Evolutionary conservation across 2,888 invertebrate species (phyloP).

Genomic region (Vesta saturnalis): DNA sequence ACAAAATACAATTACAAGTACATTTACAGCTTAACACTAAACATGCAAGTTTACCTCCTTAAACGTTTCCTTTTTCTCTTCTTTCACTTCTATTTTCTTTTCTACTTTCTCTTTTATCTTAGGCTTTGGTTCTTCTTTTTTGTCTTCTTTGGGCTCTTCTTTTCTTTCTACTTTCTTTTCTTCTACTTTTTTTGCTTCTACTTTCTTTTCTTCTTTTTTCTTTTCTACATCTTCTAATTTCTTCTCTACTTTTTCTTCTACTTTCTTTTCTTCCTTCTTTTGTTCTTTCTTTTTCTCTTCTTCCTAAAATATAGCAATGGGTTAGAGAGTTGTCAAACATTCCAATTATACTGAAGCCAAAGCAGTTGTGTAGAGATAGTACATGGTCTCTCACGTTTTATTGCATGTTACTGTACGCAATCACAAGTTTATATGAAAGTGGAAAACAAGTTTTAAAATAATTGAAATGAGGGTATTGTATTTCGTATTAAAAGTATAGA

Average conservation of each 20-base stretch:
- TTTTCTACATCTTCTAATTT: conserved; percentile 45
- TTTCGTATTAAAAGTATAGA: neutral
- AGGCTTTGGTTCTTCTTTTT: conserved; percentile 49
- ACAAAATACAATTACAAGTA: conserved; percentile 21
- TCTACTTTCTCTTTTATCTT: conserved; percentile 50
- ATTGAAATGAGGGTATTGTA: conserved; percentile 19
- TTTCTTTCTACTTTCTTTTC: conserved; percentile 51
- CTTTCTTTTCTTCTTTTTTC: conserved; percentile 40
- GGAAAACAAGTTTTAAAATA: too few relatives aligned
- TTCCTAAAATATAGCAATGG: neutral
- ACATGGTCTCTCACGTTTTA: too few relatives aligned
- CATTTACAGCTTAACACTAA: conserved; percentile 5
- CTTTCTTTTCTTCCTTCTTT: conserved; percentile 61
- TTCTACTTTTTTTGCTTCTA: conserved; percentile 55
- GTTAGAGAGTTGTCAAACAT: too few relatives aligned
- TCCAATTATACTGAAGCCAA: too few relatives aligned
- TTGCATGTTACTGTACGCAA: too few relatives aligned
- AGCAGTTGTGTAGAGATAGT: too few relatives aligned
- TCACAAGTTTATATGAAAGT: too few relatives aligned
- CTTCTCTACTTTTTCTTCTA: conserved; percentile 47
- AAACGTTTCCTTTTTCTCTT: conserved; percentile 47
- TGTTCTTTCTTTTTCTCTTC: conserved; percentile 47
- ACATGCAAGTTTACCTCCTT: conserved; percentile 20
- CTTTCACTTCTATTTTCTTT: conserved; percentile 56
- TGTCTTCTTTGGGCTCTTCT: conserved; percentile 54